Evolutionary conservation across 23 tunicate species (phyloP).

Genomic region (Styela clava): DNA sequence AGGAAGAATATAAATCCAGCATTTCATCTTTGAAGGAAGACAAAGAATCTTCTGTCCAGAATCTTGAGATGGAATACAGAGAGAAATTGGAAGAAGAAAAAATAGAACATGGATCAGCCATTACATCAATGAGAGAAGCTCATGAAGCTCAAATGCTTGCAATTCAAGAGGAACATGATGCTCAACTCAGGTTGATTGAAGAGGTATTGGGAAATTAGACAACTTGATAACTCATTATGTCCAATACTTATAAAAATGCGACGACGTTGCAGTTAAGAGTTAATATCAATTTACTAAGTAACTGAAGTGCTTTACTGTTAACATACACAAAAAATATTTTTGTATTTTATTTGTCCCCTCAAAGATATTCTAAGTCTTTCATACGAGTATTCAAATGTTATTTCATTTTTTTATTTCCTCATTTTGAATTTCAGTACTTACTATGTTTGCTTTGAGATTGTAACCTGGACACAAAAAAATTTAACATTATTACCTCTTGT

Average conservation of each 20-base stretch:
- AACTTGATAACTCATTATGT: neutral
- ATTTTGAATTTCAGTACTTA: too few relatives aligned
- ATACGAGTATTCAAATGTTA: too few relatives aligned
- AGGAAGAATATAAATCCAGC: slow-evolving; percentile 46
- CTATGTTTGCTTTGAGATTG: too few relatives aligned
- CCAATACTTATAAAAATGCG: neutral
- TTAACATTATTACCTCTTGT: too few relatives aligned
- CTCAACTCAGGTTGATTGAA: slow-evolving; percentile 62
- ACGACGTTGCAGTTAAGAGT: too few relatives aligned
- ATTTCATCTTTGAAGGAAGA: slow-evolving; percentile 42
- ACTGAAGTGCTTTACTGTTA: too few relatives aligned
- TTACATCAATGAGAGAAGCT: slow-evolving; percentile 30
- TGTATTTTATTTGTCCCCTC: too few relatives aligned
- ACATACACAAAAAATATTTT: too few relatives aligned
- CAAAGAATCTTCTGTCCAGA: slow-evolving; percentile 44
- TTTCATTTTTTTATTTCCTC: too few relatives aligned
- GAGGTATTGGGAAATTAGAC: slow-evolving; percentile 30
- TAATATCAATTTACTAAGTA: too few relatives aligned
- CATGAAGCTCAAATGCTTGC: slow-evolving; percentile 39
- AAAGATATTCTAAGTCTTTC: too few relatives aligned
- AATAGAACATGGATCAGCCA: slow-evolving; percentile 11
- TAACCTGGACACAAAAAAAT: too few relatives aligned
- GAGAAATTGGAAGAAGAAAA: slow-evolving; percentile 14
- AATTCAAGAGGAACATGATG: slow-evolving; percentile 68
- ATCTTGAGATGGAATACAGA: slow-evolving; percentile 42